These are phyloP conservation scores for Proteles cristata DNA, from an alignment of 2,113 vertebrate genomes.

Conservation along the genomic window DNA sequence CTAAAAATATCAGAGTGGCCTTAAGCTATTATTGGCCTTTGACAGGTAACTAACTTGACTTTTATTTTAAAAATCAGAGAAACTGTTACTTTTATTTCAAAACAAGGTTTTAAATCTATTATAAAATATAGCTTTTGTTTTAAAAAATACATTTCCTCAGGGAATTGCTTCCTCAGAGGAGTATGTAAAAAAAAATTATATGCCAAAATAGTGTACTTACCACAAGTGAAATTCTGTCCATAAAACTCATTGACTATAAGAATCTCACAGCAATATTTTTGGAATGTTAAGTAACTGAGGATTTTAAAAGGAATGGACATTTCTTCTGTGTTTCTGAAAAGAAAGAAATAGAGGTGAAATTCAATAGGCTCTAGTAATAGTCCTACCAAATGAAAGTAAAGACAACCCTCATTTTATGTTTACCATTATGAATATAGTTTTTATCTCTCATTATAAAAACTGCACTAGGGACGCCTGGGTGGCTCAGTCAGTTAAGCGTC, in stretches of 20 bases:
- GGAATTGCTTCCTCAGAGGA: constrained; percentile 11
- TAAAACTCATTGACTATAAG: constrained; percentile 96
- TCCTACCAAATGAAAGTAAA: constrained; percentile 44
- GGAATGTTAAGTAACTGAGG: constrained; percentile 95
- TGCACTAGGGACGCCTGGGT: too few species aligned
- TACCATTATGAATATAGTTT: background rate
- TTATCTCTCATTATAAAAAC: constrained; percentile 35
- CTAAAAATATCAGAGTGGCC: background rate
- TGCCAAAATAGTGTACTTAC: constrained; percentile 86
- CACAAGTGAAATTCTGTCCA: constrained; percentile 93
- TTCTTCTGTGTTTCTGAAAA: constrained; percentile 90
- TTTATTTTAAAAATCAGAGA: constrained; percentile 45
- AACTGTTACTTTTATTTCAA: constrained; percentile 48
- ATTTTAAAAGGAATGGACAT: constrained; percentile 94
- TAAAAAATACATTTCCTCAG: constrained; percentile 3
- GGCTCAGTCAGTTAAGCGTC: too few species aligned
- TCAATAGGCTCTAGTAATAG: background rate
- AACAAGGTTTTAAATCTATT: constrained; percentile 30
- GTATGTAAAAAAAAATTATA: constrained; percentile 7
- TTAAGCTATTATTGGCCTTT: background rate
- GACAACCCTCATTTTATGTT: background rate
- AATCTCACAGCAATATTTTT: constrained; percentile 96
- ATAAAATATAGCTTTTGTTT: constrained; percentile 14
- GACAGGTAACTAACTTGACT: background rate
- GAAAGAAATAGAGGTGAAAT: constrained; percentile 54